These are phyloP conservation scores for Cremastobaeus sp. DNA, from an alignment of 2,888 invertebrate genomes.

Conservation along the genomic window DNA sequence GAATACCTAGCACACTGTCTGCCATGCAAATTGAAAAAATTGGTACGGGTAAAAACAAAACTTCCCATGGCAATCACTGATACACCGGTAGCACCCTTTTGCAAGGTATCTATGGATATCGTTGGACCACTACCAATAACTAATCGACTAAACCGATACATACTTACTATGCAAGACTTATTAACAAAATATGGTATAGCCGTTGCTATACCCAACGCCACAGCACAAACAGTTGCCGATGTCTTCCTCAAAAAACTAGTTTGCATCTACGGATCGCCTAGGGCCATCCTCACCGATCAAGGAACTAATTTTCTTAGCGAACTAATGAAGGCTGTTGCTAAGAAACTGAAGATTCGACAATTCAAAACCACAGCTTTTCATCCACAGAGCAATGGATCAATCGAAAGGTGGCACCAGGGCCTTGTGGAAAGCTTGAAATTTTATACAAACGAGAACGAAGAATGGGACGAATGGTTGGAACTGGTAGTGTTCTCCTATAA, in stretches of 20 bases:
- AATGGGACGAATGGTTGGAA: not conserved
- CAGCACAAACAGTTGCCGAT: not conserved
- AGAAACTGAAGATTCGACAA: not conserved
- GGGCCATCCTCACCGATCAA: not conserved
- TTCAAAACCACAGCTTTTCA: not conserved
- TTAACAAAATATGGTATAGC: slow-evolving; percentile 9
- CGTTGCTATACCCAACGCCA: not conserved
- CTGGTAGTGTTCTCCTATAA: not conserved
- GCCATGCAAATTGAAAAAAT: not conserved
- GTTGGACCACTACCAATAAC: not conserved
- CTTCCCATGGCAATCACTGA: not conserved
- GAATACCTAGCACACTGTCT: no score
- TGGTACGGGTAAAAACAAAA: not conserved
- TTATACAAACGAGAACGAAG: not conserved
- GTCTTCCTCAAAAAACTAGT: not conserved
- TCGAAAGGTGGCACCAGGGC: not conserved
- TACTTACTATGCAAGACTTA: not conserved
- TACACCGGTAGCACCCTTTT: not conserved
- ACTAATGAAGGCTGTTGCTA: not conserved
- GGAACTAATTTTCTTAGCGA: not conserved
- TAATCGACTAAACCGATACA: not conserved
- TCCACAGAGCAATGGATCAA: not conserved
- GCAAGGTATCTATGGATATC: not conserved
- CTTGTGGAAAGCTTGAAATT: not conserved
- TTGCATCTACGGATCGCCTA: not conserved